phyloP scores from a whole-genome alignment of 2,797 vertebrate species.

The Cichlasoma orientale region DNA sequence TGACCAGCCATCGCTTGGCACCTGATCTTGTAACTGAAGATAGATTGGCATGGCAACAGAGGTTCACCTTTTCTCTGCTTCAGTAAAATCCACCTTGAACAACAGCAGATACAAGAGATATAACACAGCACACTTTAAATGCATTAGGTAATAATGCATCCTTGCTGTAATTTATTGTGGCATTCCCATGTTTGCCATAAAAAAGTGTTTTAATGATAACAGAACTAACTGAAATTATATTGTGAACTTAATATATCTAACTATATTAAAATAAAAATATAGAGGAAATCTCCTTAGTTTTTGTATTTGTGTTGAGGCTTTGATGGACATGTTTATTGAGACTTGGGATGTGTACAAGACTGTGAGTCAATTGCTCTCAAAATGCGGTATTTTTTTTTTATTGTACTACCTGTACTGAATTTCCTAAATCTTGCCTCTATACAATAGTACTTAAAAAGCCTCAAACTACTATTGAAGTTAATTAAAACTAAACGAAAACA shows the following conservation, averaged over 20 bases:
- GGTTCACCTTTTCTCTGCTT: conserved; percentile 34
- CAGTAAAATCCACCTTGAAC: conserved; percentile 30
- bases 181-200: not conserved
- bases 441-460: not conserved
- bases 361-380: not conserved
- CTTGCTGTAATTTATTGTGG: not conserved
- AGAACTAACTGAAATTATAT: not conserved
- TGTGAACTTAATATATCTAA: not conserved
- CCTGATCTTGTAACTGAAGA: conserved; percentile 58
- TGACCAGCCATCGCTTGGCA: conserved; percentile 59
- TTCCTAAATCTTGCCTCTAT: not conserved
- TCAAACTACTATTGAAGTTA: not conserved
- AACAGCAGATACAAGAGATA: conserved; percentile 4
- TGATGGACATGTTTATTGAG: not conserved
- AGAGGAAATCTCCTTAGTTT: not conserved
- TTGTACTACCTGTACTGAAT: not conserved
- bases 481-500: not conserved
- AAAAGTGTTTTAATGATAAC: no score
- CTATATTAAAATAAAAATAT: not conserved
- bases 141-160: not conserved
- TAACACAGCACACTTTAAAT: not conserved
- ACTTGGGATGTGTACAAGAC: not conserved
- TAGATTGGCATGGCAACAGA: conserved; percentile 73
- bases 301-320: not conserved
- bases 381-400: not conserved